phyloP scores from a whole-genome alignment of 2,888 invertebrate genomes.

The Platycnemis pennipes region DNA sequence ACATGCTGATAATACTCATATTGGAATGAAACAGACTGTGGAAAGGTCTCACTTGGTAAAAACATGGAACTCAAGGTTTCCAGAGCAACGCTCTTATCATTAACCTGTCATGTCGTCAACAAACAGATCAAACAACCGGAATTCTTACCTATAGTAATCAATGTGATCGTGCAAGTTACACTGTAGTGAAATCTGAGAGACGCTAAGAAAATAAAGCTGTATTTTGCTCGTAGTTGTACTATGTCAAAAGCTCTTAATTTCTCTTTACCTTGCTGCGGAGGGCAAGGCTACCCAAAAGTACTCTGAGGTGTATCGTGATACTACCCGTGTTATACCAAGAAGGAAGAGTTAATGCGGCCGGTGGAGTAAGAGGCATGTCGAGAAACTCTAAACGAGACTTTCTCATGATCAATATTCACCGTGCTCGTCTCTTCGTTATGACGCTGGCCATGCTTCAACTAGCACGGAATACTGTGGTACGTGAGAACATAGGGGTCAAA shows the following conservation, averaged over 20 bases:
- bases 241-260: background rate
- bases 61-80: too few species aligned
- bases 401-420: background rate
- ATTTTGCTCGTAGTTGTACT: background rate
- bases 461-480: slow-evolving; percentile 28
- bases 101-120: too few species aligned
- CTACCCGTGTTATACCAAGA: background rate
- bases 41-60: too few species aligned
- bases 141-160: too few species aligned
- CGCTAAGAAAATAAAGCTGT: too few species aligned
- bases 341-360: background rate
- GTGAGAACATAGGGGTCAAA: background rate
- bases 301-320: background rate
- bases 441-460: slow-evolving; percentile 18
- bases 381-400: background rate
- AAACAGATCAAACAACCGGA: too few species aligned
- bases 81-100: too few species aligned
- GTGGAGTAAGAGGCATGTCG: background rate
- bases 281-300: background rate
- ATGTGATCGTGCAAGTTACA: too few species aligned
- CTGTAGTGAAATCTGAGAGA: too few species aligned
- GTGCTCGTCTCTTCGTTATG: background rate
- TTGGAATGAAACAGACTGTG: too few species aligned
- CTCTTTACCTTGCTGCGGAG: background rate
- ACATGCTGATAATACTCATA: too few species aligned